Percentiles rank a stretch among this genome's conserved stretches.
Evolutionary conservation across 2,113 vertebrate genomes (phyloP).

Genomic region (Anolis sagrei): DNA sequence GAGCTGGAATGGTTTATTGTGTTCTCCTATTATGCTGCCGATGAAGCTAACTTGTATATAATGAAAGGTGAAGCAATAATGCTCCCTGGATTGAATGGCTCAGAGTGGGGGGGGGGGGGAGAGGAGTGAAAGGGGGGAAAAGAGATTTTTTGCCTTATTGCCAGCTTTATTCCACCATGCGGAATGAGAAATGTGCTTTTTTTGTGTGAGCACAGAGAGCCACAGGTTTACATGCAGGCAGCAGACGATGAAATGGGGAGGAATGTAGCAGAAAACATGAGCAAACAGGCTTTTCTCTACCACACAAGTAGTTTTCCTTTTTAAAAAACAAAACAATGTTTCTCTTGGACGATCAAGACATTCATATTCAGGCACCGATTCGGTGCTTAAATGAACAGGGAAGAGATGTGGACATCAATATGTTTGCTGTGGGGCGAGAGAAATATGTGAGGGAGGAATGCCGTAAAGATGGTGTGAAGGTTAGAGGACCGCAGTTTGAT

Average conservation of each 20-base stretch:
- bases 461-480: neutral
- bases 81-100: slow-evolving; percentile 32
- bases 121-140: slow-evolving; percentile 21
- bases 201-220: neutral
- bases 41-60: neutral
- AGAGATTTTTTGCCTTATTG: slow-evolving; percentile 17
- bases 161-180: slow-evolving; percentile 35
- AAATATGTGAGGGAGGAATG: neutral
- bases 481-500: too few species aligned
- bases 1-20: neutral
- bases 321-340: neutral
- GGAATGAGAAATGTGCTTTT: neutral
- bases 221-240: neutral
- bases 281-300: neutral
- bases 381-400: neutral
- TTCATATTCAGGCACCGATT: neutral
- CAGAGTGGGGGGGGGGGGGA: slow-evolving; percentile 29
- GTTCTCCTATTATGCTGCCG: neutral
- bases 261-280: neutral
- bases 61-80: slow-evolving; percentile 32
- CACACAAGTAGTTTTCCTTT: neutral
- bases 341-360: neutral
- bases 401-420: neutral
- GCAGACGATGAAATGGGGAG: neutral
- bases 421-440: neutral